A percentile compares a stretch with the other conserved stretches of the same genome.
These are phyloP conservation scores for Solen grandis DNA, from an alignment of 1,140 invertebrate genomes.

Conservation along the genomic window DNA sequence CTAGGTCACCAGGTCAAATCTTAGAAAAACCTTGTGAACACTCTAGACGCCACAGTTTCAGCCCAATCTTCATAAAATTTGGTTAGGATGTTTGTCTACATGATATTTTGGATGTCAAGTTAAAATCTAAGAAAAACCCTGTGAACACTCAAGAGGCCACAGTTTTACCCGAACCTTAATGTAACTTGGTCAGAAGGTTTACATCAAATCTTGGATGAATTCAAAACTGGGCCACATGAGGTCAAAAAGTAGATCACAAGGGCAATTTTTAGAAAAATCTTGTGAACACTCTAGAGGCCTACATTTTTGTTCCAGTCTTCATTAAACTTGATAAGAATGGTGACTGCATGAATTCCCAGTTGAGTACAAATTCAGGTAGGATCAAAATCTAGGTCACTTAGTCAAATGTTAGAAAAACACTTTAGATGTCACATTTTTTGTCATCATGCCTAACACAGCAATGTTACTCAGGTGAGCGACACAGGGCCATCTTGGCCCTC, in stretches of 20 bases:
- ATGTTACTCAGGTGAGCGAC: neutral
- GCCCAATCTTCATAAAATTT: neutral
- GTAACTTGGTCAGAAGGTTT: neutral
- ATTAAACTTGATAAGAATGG: neutral
- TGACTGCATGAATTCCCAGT: neutral
- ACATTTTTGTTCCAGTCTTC: neutral
- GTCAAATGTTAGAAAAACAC: neutral
- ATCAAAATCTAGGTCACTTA: neutral
- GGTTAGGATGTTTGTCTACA: neutral
- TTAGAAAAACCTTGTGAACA: neutral
- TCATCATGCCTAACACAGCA: neutral
- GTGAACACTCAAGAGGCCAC: neutral
- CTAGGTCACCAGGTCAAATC: neutral
- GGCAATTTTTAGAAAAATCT: neutral
- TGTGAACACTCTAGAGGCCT: neutral
- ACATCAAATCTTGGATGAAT: conserved; percentile 81
- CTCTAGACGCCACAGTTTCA: neutral
- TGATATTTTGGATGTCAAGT: neutral
- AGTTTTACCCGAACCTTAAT: neutral
- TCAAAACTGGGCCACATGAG: neutral
- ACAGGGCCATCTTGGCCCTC: neutral
- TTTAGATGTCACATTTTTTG: neutral
- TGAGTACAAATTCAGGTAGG: neutral
- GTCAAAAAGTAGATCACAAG: neutral
- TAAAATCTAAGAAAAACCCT: neutral